Percentiles rank a stretch among this genome's conserved stretches.
Evolutionary conservation across 37 sponge, comb jelly and placozoan species (phyloP).

Genomic region (Geodia barretti): DNA sequence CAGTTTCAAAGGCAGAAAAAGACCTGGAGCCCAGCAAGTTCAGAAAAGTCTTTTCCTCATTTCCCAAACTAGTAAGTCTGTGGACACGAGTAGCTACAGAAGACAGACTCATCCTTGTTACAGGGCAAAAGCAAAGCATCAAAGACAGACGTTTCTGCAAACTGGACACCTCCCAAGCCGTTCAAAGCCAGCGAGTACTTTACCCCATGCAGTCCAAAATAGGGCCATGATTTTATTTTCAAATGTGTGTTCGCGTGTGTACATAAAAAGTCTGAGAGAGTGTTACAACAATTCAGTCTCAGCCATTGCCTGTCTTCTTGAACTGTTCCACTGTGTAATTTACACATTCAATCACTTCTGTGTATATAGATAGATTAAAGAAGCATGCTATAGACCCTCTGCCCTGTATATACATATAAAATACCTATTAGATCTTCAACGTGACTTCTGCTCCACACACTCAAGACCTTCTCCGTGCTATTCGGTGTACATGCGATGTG

Average conservation of each 20-base stretch:
- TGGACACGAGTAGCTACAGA: background rate
- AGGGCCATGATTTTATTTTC: background rate
- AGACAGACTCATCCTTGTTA: background rate
- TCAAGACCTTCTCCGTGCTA: background rate
- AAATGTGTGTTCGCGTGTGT: background rate
- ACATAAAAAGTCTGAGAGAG: background rate
- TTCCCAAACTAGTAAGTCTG: constrained; percentile 46
- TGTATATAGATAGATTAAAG: background rate
- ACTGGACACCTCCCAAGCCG: constrained; percentile 57
- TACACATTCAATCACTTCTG: background rate
- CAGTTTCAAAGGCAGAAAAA: constrained; percentile 54
- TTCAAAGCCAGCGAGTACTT: constrained; percentile 55
- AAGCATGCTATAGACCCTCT: background rate
- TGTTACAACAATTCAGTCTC: background rate
- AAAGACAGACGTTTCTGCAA: constrained; percentile 13
- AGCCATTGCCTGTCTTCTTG: background rate
- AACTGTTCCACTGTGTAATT: background rate
- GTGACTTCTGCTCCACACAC: background rate
- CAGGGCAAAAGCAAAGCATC: background rate
- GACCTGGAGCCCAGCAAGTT: constrained; percentile 69
- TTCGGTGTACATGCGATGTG: background rate
- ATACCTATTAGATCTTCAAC: too few relatives aligned
- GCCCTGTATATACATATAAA: background rate
- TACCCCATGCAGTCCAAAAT: background rate
- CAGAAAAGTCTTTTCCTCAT: constrained; percentile 55